Evolutionary conservation across 2,113 vertebrate species (phyloP), one percentile per base, ranked within the genome.

Genomic region (Malurus cyaneus): DNA sequence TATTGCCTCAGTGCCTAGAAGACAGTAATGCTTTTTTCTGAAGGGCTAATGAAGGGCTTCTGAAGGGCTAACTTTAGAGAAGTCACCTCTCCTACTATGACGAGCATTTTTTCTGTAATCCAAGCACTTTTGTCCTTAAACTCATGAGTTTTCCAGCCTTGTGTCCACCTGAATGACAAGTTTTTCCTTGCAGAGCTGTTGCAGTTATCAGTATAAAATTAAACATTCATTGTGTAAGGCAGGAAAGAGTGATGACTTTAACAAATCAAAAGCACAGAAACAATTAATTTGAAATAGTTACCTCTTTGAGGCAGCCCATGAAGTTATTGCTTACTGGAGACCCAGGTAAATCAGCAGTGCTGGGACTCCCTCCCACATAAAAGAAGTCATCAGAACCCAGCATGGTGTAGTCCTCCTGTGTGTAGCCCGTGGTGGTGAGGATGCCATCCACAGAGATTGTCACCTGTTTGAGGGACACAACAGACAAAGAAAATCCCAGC

Each of bases 311-410:
- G 96, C 99, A 99, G 94, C 99, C 99, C 99, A 99, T 99, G 97
- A 99, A 99, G 96, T 99, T 99, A 98, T 99, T 99, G 98, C 99
- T 99, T 96, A 99, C 99, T 12, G 99, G 99, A 59, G 99, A 99
- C 36, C 99, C 99, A 31, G 99, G 99, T 86, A 99, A 97, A 96
- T 99, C 99, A 4, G 99, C 99, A 0, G 99, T 99, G 89, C 99
- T 99, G 25, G 99, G 99, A 92, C 99, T 99, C 83, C 99, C 99
- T 66, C 99, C 99, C 53, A 99, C 99, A 1, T 99, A 99, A 98
- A 99, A 99, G 98, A 99, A 99, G 97, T 99, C 99, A 81, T 99
- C 99, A 0, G 99, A 99, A 79, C 99, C 99, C 96, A 99, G 98
- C 99, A 99, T 99, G 97, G 99, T 99, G 97, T 99, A 99, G 98